phyloP scores from a whole-genome alignment of 2,797 vertebrate species.

The Pangasius macronema region DNA sequence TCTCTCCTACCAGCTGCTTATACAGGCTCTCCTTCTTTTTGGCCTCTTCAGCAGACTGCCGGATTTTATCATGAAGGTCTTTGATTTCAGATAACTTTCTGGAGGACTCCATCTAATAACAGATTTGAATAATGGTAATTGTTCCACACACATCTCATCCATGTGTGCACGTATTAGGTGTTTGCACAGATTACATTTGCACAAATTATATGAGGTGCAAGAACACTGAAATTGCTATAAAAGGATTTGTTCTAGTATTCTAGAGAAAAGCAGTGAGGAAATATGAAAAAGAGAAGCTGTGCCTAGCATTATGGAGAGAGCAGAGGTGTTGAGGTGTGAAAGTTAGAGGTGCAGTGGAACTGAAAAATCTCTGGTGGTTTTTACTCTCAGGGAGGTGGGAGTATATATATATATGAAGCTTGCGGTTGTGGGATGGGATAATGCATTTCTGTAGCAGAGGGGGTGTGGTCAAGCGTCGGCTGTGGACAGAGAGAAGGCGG shows the following conservation, averaged over 20 bases:
- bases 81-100: conserved; percentile 84
- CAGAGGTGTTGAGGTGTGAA: neutral
- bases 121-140: neutral
- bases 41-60: conserved; percentile 82
- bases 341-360: neutral
- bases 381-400: neutral
- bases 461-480: no score
- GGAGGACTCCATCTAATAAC: conserved; percentile 81
- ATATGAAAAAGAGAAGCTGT: neutral
- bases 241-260: neutral
- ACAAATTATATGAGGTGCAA: no score
- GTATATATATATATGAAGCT: neutral
- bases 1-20: conserved; percentile 80
- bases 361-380: neutral
- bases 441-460: neutral
- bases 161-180: neutral
- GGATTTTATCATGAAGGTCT: conserved; percentile 82
- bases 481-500: no score
- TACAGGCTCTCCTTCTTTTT: conserved; percentile 86
- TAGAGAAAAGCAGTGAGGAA: neutral
- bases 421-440: neutral
- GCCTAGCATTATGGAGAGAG: neutral
- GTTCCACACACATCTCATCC: neutral
- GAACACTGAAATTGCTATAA: neutral
- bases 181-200: no score